Conservation (phyloP, 2,797 vertebrate genomes). For the Spea hammondii region DNA sequence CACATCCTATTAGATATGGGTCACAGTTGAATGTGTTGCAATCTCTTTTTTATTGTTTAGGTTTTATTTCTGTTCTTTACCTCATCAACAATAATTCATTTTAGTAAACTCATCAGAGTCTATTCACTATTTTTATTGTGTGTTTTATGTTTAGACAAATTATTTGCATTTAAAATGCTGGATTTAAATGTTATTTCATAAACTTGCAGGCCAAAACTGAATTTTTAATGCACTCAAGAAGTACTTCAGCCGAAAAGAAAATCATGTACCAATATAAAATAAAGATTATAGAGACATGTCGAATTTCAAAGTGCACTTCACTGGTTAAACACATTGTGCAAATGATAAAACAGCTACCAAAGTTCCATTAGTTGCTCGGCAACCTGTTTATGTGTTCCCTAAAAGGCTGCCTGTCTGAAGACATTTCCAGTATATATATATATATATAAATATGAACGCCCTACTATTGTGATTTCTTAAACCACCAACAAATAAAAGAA, state of each 20-base stretch:
- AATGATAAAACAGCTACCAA: slow-evolving; percentile 44
- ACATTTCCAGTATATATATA: slow-evolving; percentile 42
- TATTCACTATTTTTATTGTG: slow-evolving; percentile 13
- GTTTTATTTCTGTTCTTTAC: slow-evolving; percentile 1
- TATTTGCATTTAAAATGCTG: slow-evolving; percentile 5
- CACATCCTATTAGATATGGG: not conserved
- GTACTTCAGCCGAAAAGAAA: slow-evolving; percentile 29
- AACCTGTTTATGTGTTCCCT: slow-evolving; percentile 41
- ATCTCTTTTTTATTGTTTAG: not conserved
- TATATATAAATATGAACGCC: not conserved
- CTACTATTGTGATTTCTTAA: no score
- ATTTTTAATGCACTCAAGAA: slow-evolving; percentile 25
- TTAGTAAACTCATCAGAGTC: slow-evolving; percentile 5
- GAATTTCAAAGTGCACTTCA: slow-evolving; percentile 45
- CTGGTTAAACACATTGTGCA: slow-evolving; percentile 48
- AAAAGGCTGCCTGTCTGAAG: slow-evolving; percentile 21
- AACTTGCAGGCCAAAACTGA: slow-evolving; percentile 3
- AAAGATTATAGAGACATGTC: slow-evolving; percentile 37
- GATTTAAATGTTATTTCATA: slow-evolving; percentile 26
- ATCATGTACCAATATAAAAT: slow-evolving; percentile 26
- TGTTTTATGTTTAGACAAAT: slow-evolving; percentile 28
- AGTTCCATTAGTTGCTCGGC: slow-evolving; percentile 50
- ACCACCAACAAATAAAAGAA: no score
- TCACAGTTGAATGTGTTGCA: not conserved
- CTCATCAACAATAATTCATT: slow-evolving; percentile 22